These are phyloP conservation scores for Centropus unirufus DNA, from an alignment of 2,113 vertebrate genomes.

Conservation along the genomic window DNA sequence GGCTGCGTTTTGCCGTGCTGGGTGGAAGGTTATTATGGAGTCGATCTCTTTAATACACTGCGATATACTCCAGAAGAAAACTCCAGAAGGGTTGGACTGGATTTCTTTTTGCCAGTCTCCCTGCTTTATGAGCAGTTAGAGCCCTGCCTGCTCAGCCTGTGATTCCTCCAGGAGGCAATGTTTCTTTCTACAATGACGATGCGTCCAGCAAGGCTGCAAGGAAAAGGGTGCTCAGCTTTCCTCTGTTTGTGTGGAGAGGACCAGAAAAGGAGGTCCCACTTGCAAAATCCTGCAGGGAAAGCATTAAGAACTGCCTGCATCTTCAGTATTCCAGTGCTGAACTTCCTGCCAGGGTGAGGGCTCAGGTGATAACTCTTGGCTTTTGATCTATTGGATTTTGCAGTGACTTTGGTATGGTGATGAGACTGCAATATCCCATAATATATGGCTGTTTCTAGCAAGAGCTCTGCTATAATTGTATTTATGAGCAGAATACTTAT, in stretches of 20 bases:
- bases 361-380: constrained; percentile 59
- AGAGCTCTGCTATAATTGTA: constrained; percentile 69
- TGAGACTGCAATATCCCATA: constrained; percentile 66
- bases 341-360: not conserved
- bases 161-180: not conserved
- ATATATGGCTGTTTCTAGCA: constrained; percentile 69
- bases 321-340: constrained; percentile 16
- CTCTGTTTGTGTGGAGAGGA: not conserved
- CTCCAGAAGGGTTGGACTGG: not conserved
- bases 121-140: not conserved
- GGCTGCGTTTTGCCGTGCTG: not conserved
- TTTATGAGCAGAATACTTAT: constrained; percentile 75
- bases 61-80: not conserved
- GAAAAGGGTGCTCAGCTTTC: not conserved
- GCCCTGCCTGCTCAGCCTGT: not conserved
- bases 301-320: not conserved
- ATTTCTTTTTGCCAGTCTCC: not conserved
- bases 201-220: not conserved
- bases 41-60: not conserved
- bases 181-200: not conserved
- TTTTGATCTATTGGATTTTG: constrained; percentile 70
- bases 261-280: not conserved
- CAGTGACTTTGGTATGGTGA: constrained; percentile 67
- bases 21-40: not conserved
- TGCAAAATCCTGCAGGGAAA: not conserved